Percentiles rank a stretch among this genome's conserved stretches.
These are phyloP conservation scores for Leptestheria dahalacensis DNA, from an alignment of 1,140 invertebrate genomes.

Conservation along the genomic window DNA sequence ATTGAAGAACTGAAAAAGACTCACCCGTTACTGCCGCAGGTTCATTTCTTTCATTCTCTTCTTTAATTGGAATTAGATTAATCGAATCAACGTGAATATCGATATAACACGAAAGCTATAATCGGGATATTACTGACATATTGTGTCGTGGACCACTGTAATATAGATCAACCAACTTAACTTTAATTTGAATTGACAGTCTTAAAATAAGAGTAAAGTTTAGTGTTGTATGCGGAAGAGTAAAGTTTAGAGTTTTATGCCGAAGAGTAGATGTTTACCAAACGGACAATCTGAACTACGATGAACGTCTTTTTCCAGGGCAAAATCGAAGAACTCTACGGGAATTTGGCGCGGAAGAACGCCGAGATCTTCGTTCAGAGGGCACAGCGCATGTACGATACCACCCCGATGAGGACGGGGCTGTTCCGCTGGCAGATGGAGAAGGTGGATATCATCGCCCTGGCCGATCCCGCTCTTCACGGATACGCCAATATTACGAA, in stretches of 20 bases:
- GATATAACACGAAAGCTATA: too few species aligned
- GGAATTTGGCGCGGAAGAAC: slow-evolving; percentile 70
- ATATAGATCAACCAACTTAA: too few species aligned
- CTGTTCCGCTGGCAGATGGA: slow-evolving; percentile 66
- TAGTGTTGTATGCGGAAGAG: too few species aligned
- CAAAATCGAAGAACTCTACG: slow-evolving; percentile 70
- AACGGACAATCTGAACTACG: neutral
- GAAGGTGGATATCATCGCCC: slow-evolving; percentile 60
- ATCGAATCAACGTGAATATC: too few species aligned
- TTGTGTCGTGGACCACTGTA: too few species aligned
- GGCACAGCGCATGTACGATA: slow-evolving; percentile 60
- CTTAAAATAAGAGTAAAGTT: too few species aligned
- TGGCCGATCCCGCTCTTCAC: slow-evolving; percentile 73
- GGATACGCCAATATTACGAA: slow-evolving; percentile 58
- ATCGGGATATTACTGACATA: too few species aligned
- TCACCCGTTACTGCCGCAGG: slow-evolving; percentile 62
- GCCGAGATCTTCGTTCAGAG: slow-evolving; percentile 89
- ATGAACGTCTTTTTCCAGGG: slow-evolving; percentile 5
- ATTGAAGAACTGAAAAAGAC: slow-evolving; percentile 62
- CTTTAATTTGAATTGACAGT: too few species aligned
- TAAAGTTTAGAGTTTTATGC: too few species aligned
- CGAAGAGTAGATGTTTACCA: too few species aligned
- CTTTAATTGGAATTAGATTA: too few species aligned
- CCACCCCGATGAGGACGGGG: slow-evolving; percentile 49
- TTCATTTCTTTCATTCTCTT: slow-evolving; percentile 19